phyloP scores from a whole-genome alignment of 2,113 vertebrate species.

The Porphyrio hochstetteri region DNA sequence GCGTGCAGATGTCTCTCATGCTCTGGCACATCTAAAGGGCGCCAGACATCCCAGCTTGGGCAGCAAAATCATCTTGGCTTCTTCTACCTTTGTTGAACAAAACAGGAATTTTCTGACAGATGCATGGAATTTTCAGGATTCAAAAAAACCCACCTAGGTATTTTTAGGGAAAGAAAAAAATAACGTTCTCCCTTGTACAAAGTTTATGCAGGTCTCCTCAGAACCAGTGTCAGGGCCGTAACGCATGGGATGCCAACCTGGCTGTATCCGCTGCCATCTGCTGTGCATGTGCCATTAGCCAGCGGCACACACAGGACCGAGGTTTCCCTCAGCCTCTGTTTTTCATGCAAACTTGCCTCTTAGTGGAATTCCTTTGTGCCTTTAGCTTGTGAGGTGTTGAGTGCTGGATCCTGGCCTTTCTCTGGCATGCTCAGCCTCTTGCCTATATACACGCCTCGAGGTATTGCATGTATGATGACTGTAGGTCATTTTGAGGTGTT shows the following conservation, averaged over 20 bases:
- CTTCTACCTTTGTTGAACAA: neutral
- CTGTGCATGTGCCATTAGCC: neutral
- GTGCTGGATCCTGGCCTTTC: neutral
- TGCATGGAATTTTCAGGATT: neutral
- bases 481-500: neutral
- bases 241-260: neutral
- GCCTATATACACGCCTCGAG: neutral
- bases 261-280: neutral
- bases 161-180: neutral
- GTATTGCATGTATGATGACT: neutral
- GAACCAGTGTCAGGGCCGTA: neutral
- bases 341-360: conserved; percentile 9
- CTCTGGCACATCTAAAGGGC: neutral
- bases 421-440: neutral
- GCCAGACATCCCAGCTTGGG: neutral
- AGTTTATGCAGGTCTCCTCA: neutral
- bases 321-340: neutral
- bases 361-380: conserved; percentile 3
- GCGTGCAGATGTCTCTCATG: neutral
- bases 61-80: neutral
- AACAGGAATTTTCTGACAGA: neutral
- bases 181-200: neutral
- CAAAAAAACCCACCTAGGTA: neutral
- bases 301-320: neutral
- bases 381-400: conserved; percentile 33